phyloP scores from a whole-genome alignment of 2,113 vertebrate species.

The Rhinogobius similis region DNA sequence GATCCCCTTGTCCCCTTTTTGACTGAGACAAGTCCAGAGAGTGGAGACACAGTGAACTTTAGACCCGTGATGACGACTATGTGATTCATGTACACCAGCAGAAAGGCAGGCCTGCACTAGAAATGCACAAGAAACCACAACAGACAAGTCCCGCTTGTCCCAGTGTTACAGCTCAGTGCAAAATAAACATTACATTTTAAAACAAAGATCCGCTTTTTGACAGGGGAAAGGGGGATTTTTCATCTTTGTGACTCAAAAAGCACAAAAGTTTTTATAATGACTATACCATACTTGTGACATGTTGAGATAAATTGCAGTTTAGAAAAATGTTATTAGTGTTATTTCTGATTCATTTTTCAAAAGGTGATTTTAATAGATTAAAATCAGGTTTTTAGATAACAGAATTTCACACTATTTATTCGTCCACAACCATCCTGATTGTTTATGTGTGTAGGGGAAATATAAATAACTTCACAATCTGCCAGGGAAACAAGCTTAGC shows the following conservation, averaged over 20 bases:
- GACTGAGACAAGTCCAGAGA: constrained; percentile 26
- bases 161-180: constrained; percentile 53
- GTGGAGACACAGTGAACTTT: constrained; percentile 37
- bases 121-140: constrained; percentile 62
- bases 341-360: no score
- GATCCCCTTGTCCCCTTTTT: constrained; percentile 48
- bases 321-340: not conserved
- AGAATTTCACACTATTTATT: not conserved
- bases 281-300: not conserved
- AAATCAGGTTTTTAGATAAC: not conserved
- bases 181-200: constrained; percentile 66
- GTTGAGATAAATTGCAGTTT: constrained; percentile 5
- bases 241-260: constrained; percentile 3
- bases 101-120: constrained; percentile 34
- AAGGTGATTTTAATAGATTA: not conserved
- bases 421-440: no score
- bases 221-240: not conserved
- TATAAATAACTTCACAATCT: constrained; percentile 71
- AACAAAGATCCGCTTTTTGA: constrained; percentile 33
- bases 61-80: constrained; percentile 55
- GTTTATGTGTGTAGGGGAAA: constrained; percentile 46
- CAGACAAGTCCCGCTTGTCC: constrained; percentile 61
- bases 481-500: constrained; percentile 65
- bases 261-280: not conserved
- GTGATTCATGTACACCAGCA: constrained; percentile 64